Evolutionary conservation across 2,113 vertebrate species (phyloP).

Genomic region (Psilopogon haemacephalus): DNA sequence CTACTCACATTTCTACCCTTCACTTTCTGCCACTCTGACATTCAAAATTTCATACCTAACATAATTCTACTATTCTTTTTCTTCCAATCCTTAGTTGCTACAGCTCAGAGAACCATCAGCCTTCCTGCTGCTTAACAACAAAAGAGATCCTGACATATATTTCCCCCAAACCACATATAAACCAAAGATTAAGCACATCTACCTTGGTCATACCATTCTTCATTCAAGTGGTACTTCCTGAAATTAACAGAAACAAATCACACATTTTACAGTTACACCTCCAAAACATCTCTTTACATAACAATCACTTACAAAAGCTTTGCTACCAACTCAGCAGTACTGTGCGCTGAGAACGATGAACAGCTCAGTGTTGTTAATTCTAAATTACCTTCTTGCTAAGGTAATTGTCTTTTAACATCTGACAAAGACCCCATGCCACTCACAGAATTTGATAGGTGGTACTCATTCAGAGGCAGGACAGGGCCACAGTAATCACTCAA

Average conservation of each 20-base stretch:
- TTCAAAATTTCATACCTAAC: background rate
- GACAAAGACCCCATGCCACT: background rate
- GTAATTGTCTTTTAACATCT: background rate
- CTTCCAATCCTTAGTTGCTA: background rate
- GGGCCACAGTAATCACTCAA: background rate
- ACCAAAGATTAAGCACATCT: background rate
- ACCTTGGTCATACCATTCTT: background rate
- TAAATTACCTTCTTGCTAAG: background rate
- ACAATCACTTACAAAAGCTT: background rate
- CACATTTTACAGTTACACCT: background rate
- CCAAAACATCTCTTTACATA: background rate
- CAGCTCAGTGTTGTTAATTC: background rate
- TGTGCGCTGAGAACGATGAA: background rate
- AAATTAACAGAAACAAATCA: background rate
- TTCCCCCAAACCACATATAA: background rate
- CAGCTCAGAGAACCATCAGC: background rate
- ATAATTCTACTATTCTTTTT: background rate
- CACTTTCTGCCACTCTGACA: background rate
- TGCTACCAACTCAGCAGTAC: background rate
- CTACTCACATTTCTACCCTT: background rate
- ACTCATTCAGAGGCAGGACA: background rate
- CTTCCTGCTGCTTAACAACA: background rate
- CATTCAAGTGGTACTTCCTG: background rate
- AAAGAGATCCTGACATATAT: background rate
- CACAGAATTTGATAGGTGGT: background rate